Evolutionary conservation across 2,113 vertebrate species (phyloP).

Genomic region (Xenotilapia flavipinnis): DNA sequence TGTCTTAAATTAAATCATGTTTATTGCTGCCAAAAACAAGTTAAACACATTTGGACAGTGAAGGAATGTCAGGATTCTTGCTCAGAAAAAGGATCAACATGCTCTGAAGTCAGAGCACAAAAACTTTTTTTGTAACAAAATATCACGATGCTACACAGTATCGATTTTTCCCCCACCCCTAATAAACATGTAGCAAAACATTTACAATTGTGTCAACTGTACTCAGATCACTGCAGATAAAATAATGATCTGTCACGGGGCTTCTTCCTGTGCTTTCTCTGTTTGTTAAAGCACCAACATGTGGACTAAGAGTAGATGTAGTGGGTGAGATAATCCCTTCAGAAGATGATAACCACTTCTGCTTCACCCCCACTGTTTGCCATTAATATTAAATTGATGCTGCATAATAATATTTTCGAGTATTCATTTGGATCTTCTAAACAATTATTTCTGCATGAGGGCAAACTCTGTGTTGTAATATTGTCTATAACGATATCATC

Average conservation of each 20-base stretch:
- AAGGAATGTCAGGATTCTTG: no score
- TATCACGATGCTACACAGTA: no score
- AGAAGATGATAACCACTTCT: not conserved
- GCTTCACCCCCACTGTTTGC: not conserved
- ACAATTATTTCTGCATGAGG: not conserved
- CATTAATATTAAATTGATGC: not conserved
- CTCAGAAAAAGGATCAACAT: no score
- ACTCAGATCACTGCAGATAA: not conserved
- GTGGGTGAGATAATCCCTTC: not conserved
- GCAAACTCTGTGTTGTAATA: not conserved
- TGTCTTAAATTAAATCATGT: no score
- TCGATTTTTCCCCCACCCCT: no score
- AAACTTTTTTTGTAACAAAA: no score
- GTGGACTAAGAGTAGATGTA: not conserved
- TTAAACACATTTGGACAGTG: no score
- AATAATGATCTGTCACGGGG: not conserved
- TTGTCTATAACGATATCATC: not conserved
- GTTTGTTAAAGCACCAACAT: not conserved
- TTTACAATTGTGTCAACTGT: accelerated
- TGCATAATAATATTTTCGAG: not conserved
- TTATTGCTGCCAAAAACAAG: no score
- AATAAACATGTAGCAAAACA: not conserved
- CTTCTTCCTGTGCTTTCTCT: not conserved
- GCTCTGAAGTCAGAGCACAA: no score
- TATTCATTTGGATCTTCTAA: not conserved